These are phyloP conservation scores for Mergus octosetaceus DNA, from an alignment of 2,797 vertebrate species.

Conservation along the genomic window DNA sequence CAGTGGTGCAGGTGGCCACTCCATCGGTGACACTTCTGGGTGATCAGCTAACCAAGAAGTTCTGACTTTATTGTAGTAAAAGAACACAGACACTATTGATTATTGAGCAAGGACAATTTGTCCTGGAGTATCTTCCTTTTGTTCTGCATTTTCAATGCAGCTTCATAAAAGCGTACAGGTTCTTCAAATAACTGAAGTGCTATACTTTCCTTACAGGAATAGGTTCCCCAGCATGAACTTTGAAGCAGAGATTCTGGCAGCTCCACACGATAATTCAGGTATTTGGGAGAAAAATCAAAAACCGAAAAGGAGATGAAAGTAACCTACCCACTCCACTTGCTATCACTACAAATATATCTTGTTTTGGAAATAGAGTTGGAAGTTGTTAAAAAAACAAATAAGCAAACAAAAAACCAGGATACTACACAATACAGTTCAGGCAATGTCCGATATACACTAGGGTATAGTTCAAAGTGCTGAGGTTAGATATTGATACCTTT, in stretches of 20 bases:
- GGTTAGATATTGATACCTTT: neutral
- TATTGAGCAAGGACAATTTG: neutral
- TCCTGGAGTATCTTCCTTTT: constrained; percentile 3
- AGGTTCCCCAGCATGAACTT: constrained; percentile 64
- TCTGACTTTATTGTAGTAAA: neutral
- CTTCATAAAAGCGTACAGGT: neutral
- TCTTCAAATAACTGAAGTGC: constrained; percentile 57
- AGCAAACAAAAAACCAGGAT: neutral
- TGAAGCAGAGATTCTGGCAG: constrained; percentile 67
- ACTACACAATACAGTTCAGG: neutral
- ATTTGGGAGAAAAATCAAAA: neutral
- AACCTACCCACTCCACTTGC: neutral
- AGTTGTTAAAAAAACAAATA: neutral
- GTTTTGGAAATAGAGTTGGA: neutral
- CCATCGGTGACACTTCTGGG: fast-evolving
- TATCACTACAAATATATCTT: neutral
- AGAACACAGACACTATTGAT: neutral
- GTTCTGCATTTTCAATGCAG: constrained; percentile 21
- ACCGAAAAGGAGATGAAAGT: neutral
- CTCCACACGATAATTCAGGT: constrained; percentile 65
- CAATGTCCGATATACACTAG: neutral
- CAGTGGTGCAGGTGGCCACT: neutral
- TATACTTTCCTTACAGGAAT: constrained; percentile 65
- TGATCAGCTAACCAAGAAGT: neutral
- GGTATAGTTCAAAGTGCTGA: neutral